Evolutionary conservation across 2,113 vertebrate species (phyloP), one percentile per base, ranked within the genome.

Genomic region (Balaenoptera acutorostrata): DNA sequence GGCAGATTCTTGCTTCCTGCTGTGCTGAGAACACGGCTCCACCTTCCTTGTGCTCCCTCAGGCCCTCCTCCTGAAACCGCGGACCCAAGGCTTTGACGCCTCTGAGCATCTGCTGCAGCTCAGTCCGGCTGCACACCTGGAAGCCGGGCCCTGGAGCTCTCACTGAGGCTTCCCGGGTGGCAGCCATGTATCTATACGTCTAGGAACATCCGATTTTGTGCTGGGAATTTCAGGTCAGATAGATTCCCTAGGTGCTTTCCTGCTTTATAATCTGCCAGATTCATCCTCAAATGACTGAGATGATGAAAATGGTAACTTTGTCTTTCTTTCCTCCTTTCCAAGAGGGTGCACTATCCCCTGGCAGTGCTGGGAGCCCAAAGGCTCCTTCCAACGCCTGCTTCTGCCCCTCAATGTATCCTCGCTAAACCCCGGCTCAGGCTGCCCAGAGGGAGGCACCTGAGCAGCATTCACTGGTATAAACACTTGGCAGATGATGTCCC

Each of bases 261-360:
- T 85, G 52, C 33, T 71, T 59, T 83, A 83, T 57, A 64, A 66
- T 41, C 36, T 44, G 8, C 25, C 5, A 3, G 41, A 55, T 88
- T 80, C 71, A n/a, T 72, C 33, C 33, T 15, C 3, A 36, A 49
- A 61, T 57, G 33, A 69, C 21, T 1, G 31, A 88, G 23, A 29
- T 49, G 23, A 57, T 77, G 12, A 93, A 68, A 74, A 80, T 23
- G 29, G 25, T 41, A 72, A 33, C 31, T 23, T 46, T 46, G 4
- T 44, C 5, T 63, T 23, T 89, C 72, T 74, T 33, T 44, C 36
- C 18, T 82, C 3, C 75, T 3, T 89, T 15, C 25, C 55, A 59
- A 4, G 23, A 55, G 27, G 18, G 2, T 4, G 0, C 17, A 1
- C 15, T 17, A 5, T 7, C 8, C 11, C 20, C 15, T 69, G 14